Evolutionary conservation across 1,140 invertebrate species (phyloP).

Genomic region (Sarcophaga peregrina): DNA sequence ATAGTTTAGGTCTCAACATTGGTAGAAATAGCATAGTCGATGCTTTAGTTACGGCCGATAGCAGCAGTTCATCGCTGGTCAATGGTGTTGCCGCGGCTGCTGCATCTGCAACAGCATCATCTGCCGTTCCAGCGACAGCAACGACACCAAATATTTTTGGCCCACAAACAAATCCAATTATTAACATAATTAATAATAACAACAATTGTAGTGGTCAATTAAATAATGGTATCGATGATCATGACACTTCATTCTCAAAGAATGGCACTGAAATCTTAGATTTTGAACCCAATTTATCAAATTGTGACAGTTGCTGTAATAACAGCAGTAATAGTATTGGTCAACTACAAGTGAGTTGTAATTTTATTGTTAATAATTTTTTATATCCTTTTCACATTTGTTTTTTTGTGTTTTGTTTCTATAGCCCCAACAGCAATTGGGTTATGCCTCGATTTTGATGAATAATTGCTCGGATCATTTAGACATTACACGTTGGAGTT

Average conservation of each 20-base stretch:
- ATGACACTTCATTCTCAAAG: constrained; percentile 71
- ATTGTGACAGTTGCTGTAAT: constrained; percentile 47
- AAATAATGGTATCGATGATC: constrained; percentile 54
- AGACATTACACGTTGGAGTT: constrained; percentile 61
- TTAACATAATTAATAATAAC: constrained; percentile 44
- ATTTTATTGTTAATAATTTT: not conserved
- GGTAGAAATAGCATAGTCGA: constrained; percentile 31
- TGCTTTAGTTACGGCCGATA: not conserved
- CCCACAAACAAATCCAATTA: constrained; percentile 42
- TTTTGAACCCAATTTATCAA: constrained; percentile 58
- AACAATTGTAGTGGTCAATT: constrained; percentile 39
- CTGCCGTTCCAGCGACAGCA: not conserved
- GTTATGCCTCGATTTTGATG: constrained; percentile 59
- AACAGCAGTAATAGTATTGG: constrained; percentile 45
- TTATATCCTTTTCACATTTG: not conserved
- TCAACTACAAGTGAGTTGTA: constrained; percentile 49
- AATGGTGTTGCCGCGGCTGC: constrained; percentile 63
- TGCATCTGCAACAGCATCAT: constrained; percentile 53
- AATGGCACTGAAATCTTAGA: constrained; percentile 71
- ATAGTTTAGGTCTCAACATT: constrained; percentile 58
- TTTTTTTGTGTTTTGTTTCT: not conserved
- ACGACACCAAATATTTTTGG: constrained; percentile 36
- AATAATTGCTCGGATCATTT: constrained; percentile 57
- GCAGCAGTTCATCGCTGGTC: constrained; percentile 51
- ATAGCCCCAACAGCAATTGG: constrained; percentile 42